These are phyloP conservation scores for Beaufortia kweichowensis DNA, from an alignment of 2,113 vertebrate species.

Conservation along the genomic window DNA sequence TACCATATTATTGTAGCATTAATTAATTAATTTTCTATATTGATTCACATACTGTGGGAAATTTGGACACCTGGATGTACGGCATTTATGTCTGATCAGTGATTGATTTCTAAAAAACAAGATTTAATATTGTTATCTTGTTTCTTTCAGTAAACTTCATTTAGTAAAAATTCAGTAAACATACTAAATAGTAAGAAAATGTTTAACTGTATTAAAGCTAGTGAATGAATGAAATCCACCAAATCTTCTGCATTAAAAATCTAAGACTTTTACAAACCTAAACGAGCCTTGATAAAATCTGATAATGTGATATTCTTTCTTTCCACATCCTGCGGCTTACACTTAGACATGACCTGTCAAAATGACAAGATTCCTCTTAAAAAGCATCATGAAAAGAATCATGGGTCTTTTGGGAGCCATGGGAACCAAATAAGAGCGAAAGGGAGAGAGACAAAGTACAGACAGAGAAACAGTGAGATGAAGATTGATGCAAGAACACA, in stretches of 20 bases:
- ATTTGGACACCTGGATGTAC: background rate
- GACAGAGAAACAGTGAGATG: background rate
- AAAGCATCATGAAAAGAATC: background rate
- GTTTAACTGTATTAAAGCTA: background rate
- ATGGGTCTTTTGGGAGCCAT: background rate
- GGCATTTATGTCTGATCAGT: background rate
- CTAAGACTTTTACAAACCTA: background rate
- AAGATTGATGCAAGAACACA: background rate
- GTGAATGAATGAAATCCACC: background rate
- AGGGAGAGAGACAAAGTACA: background rate
- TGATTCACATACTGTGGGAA: background rate
- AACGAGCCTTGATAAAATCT: background rate
- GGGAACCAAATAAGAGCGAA: conserved; percentile 6
- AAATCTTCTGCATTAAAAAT: background rate
- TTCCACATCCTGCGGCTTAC: background rate
- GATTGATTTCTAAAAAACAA: too few species aligned
- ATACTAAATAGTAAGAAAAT: too few species aligned
- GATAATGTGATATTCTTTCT: background rate
- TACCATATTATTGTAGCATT: too few species aligned
- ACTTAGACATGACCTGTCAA: background rate
- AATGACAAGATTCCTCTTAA: background rate
- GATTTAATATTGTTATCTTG: too few species aligned
- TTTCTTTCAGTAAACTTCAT: too few species aligned
- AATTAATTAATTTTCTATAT: too few species aligned
- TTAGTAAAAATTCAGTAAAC: too few species aligned